phyloP scores from a whole-genome alignment of 2,888 invertebrate species.

The Herminia tarsipennalis region DNA sequence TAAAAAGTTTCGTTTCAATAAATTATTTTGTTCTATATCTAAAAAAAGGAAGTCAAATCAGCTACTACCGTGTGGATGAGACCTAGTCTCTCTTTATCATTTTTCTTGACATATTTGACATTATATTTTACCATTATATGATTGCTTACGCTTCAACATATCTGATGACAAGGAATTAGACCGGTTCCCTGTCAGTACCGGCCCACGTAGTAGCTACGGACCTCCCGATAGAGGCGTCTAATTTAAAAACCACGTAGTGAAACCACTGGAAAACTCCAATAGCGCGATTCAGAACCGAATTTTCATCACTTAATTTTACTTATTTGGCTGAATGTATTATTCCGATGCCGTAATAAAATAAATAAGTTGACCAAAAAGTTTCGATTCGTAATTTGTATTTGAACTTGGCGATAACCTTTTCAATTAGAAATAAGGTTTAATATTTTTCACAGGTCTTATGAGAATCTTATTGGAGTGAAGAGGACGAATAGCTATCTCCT shows the following conservation, averaged over 20 bases:
- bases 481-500: constrained; percentile 16
- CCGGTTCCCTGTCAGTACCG: constrained; percentile 78
- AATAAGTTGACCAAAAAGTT: background rate
- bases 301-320: constrained; percentile 30
- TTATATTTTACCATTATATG: constrained; percentile 75
- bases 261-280: constrained; percentile 50
- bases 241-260: constrained; percentile 39
- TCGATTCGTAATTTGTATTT: constrained; percentile 9
- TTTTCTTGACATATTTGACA: constrained; percentile 78
- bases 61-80: constrained; percentile 82
- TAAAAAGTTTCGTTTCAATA: background rate
- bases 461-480: constrained; percentile 24
- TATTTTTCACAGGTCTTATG: constrained; percentile 19
- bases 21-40: no score
- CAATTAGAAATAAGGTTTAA: constrained; percentile 1
- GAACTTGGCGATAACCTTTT: background rate
- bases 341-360: background rate
- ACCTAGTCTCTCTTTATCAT: constrained; percentile 78
- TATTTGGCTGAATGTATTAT: background rate
- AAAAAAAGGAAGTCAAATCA: constrained; percentile 77
- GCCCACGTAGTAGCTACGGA: constrained; percentile 82
- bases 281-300: constrained; percentile 67
- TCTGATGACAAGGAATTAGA: constrained; percentile 76
- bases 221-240: constrained; percentile 48
- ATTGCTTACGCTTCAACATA: constrained; percentile 76